Base-by-base conservation (phyloP, 2,797 vertebrate genomes). In the Scarus forsteni region DNA sequence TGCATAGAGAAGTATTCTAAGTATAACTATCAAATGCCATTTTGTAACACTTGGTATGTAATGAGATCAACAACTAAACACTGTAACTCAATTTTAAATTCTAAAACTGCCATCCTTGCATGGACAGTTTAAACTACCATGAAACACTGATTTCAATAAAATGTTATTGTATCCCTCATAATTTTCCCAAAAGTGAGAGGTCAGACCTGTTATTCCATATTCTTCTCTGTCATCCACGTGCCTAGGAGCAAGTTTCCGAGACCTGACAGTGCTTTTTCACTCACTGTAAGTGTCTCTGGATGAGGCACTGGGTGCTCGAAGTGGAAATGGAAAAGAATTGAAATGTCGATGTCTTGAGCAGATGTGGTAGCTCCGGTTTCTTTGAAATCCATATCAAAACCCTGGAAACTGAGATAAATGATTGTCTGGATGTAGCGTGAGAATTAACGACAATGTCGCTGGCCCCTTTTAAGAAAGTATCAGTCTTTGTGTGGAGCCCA, bases 381-480 rank as follows among this genome's bases (percentile, higher is more conserved):
- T 78, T 77, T 77, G 81, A 85, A 75, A 85, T 83, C 78, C 35
- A 86, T 84, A 88, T 89, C 83, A 83, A 91, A 88, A 74, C 67
- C 66, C 72, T 85, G 84, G 87, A 88, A 67, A 36, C 73, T 13
- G 68, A 48, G 7, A 42, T 75, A 53, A 77, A 60, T 60, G 56
- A 73, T 18, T 60, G 68, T 43, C 70, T 45, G 68, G 74, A 77
- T 69, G 71, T 75, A 13, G 80, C 66, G 60, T 63, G 63, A 75
- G 83, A 86, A 61, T 60, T 83, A 84, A 85, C 36, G 61, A 77
- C 70, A 3, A 84, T 84, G 80, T 85, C 54, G 34, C 66, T 85
- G 84, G 83, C 81, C 73, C 42, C 43, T 0, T 59, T 73, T 70
- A 43, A 77, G 70, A 56, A 69, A 61, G 0, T 71, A 86, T 61